phyloP scores from a whole-genome alignment of 2,888 invertebrate genomes.

The Acleris sparsana region DNA sequence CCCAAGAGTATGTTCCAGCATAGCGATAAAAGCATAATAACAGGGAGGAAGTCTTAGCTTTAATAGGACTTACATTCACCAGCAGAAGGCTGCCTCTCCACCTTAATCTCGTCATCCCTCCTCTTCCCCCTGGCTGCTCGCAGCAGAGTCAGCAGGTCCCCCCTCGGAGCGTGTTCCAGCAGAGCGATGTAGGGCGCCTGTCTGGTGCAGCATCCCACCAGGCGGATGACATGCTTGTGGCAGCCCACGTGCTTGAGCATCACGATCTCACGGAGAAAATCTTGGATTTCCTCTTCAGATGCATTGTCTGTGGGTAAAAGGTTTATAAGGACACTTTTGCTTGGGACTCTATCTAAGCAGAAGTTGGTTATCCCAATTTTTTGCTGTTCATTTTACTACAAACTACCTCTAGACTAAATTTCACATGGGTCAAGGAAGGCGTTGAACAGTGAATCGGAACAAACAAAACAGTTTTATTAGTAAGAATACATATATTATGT shows the following conservation, averaged over 20 bases:
- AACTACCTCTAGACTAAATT: too few species aligned
- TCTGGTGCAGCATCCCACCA: constrained; percentile 89
- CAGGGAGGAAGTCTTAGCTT: constrained; percentile 86
- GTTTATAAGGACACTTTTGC: too few species aligned
- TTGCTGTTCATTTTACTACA: too few species aligned
- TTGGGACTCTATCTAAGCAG: too few species aligned
- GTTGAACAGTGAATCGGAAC: too few species aligned
- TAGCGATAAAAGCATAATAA: constrained; percentile 83
- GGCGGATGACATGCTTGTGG: constrained; percentile 89
- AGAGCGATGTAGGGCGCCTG: constrained; percentile 88
- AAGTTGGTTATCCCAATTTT: too few species aligned
- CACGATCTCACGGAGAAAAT: constrained; percentile 90
- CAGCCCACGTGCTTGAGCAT: constrained; percentile 90
- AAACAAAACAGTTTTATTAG: too few species aligned
- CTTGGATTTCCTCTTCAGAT: constrained; percentile 60
- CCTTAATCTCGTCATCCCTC: constrained; percentile 62
- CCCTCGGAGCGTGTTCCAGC: constrained; percentile 91
- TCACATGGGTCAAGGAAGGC: too few species aligned
- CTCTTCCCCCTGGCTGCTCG: constrained; percentile 74
- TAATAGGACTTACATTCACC: constrained; percentile 81
- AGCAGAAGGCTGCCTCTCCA: constrained; percentile 77
- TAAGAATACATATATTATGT: too few species aligned
- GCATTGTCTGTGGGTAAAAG: neutral
- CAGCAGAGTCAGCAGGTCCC: constrained; percentile 87
- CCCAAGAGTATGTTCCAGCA: constrained; percentile 91